phyloP scores from a whole-genome alignment of 1,140 invertebrate genomes.

The Drosophila punjabiensis region DNA sequence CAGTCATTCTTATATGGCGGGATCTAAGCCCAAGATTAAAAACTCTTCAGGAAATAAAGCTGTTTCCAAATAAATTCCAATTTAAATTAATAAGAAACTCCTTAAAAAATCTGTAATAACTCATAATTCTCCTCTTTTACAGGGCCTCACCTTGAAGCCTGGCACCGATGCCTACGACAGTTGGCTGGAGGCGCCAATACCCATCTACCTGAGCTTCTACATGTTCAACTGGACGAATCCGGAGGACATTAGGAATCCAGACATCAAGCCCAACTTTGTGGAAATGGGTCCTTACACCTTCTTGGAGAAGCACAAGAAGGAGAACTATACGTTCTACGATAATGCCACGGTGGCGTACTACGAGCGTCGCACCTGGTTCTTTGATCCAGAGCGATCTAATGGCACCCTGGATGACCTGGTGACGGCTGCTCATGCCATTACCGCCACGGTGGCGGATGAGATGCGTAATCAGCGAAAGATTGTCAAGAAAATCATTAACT shows the following conservation, averaged over 20 bases:
- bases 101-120: neutral
- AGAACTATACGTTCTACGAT: slow-evolving; percentile 88
- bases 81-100: too few species aligned
- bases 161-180: slow-evolving; percentile 88
- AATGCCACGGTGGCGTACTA: slow-evolving; percentile 94
- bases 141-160: slow-evolving; percentile 88
- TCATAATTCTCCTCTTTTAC: neutral
- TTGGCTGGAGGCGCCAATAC: slow-evolving; percentile 91
- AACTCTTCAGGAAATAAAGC: neutral
- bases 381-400: slow-evolving; percentile 89
- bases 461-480: slow-evolving; percentile 86
- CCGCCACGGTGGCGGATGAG: slow-evolving; percentile 88
- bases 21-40: neutral
- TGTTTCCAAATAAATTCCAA: neutral
- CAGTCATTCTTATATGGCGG: neutral
- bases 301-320: slow-evolving; percentile 87
- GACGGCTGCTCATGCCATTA: slow-evolving; percentile 92
- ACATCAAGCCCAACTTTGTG: slow-evolving; percentile 88
- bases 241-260: slow-evolving; percentile 86
- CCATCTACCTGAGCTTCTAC: slow-evolving; percentile 92
- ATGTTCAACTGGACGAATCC: slow-evolving; percentile 95
- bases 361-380: slow-evolving; percentile 91
- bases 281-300: slow-evolving; percentile 89
- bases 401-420: slow-evolving; percentile 91
- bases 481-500: slow-evolving; percentile 86